Evolutionary conservation across 2,113 vertebrate genomes (phyloP).

Genomic region (Hydropotes inermis): DNA sequence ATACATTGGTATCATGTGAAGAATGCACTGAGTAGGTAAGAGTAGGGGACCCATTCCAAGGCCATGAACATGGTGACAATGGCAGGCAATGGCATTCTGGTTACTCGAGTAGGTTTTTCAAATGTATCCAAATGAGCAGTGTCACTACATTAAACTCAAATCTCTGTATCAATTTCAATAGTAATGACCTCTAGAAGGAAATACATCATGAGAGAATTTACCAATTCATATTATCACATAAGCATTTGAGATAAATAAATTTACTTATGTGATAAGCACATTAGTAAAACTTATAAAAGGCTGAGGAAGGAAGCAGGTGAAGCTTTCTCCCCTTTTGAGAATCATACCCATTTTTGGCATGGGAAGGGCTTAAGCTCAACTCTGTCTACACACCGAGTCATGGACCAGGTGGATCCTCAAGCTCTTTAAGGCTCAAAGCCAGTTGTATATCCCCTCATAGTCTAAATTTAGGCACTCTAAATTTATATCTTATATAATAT

Average conservation of each 20-base stretch:
- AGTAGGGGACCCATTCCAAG: background rate
- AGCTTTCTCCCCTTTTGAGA: background rate
- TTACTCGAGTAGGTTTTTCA: background rate
- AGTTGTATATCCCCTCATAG: background rate
- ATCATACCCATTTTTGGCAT: background rate
- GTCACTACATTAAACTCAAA: background rate
- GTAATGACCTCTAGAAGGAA: background rate
- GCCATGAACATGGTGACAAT: background rate
- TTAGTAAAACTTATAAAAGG: background rate
- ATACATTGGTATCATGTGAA: background rate
- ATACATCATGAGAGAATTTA: background rate
- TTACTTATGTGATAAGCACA: background rate
- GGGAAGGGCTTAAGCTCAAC: background rate
- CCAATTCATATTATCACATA: background rate
- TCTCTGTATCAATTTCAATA: background rate
- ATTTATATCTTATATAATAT: background rate
- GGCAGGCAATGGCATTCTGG: background rate
- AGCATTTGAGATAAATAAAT: background rate
- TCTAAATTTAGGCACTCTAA: background rate
- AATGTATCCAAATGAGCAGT: background rate
- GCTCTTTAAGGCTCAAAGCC: background rate
- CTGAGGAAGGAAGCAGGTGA: background rate
- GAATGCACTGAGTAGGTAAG: background rate
- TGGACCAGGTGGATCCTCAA: background rate
- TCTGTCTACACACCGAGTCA: background rate